Percentiles rank a stretch among this genome's conserved stretches.
phyloP scores from a whole-genome alignment of 2,113 vertebrate species.

The Pao palembangensis region DNA sequence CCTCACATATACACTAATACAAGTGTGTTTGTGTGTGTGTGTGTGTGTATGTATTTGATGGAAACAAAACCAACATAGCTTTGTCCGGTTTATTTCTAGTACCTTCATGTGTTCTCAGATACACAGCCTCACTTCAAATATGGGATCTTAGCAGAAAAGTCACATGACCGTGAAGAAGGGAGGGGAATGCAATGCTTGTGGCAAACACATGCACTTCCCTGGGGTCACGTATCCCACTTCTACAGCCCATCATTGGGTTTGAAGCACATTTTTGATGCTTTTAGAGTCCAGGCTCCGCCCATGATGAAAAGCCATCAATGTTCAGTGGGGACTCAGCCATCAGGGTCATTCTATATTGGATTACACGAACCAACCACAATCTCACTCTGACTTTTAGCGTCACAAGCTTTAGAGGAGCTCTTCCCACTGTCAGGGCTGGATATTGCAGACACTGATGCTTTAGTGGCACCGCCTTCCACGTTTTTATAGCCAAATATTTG shows the following conservation, averaged over 20 bases:
- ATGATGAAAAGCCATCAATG: conserved; percentile 53
- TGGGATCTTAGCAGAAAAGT: conserved; percentile 2
- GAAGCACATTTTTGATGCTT: conserved; percentile 49
- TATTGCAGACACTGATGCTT: conserved; percentile 6
- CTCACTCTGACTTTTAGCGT: conserved; percentile 35
- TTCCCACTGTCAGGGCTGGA: conserved; percentile 20
- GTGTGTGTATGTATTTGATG: background rate
- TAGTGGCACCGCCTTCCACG: background rate
- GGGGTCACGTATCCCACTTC: conserved; percentile 20
- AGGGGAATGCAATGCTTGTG: conserved; percentile 1
- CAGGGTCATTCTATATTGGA: conserved; percentile 45
- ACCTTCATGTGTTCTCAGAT: background rate
- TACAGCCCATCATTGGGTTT: conserved; percentile 45
- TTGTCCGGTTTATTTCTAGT: background rate
- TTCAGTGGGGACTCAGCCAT: conserved; percentile 35
- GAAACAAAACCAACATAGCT: background rate
- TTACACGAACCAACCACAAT: conserved; percentile 57
- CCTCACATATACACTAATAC: too few relatives aligned
- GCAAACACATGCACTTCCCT: conserved; percentile 2
- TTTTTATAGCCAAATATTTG: background rate
- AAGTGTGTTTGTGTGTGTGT: too few relatives aligned
- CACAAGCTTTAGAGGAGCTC: conserved; percentile 25
- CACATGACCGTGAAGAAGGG: background rate
- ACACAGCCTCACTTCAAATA: background rate
- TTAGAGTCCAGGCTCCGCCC: conserved; percentile 49